Conservation (phyloP, 2,797 vertebrate species). For the Enteromius fasciolatus region DNA sequence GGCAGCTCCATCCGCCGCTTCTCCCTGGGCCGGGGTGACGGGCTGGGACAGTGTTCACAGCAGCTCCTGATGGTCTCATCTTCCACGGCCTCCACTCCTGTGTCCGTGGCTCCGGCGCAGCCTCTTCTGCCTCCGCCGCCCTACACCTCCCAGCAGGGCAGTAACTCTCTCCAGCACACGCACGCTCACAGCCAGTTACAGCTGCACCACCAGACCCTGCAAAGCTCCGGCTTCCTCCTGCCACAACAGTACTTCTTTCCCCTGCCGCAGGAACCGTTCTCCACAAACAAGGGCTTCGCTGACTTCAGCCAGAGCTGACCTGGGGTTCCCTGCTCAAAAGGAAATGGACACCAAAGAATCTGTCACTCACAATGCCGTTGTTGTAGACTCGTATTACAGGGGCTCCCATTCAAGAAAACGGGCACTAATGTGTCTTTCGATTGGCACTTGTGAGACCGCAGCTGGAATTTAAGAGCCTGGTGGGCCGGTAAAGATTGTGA, state of each 20-base stretch:
- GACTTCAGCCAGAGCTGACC: slow-evolving; percentile 90
- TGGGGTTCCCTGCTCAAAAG: slow-evolving; percentile 29
- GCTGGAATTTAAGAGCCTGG: slow-evolving; percentile 7
- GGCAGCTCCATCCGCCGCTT: slow-evolving; percentile 86
- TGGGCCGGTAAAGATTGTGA: slow-evolving; percentile 19
- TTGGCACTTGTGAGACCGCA: not conserved
- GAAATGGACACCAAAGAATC: slow-evolving; percentile 32
- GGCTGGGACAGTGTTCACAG: slow-evolving; percentile 64
- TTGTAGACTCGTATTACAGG: slow-evolving; percentile 25
- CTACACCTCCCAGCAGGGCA: slow-evolving; percentile 74
- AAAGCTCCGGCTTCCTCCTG: slow-evolving; percentile 81
- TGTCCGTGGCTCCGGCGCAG: slow-evolving; percentile 73
- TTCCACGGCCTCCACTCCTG: slow-evolving; percentile 79
- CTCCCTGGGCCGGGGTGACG: slow-evolving; percentile 82
- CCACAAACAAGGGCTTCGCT: slow-evolving; percentile 83
- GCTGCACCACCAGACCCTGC: slow-evolving; percentile 65
- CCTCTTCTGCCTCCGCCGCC: slow-evolving; percentile 79
- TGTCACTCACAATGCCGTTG: slow-evolving; percentile 27
- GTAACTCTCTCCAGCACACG: slow-evolving; percentile 71
- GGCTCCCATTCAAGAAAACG: not conserved
- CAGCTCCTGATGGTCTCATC: slow-evolving; percentile 78
- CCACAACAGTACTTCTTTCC: slow-evolving; percentile 93
- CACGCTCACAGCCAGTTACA: slow-evolving; percentile 62
- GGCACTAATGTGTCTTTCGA: slow-evolving; percentile 10
- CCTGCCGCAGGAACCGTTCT: slow-evolving; percentile 84